These are phyloP conservation scores for Acleris cristana DNA, from an alignment of 2,888 invertebrate genomes.

Conservation along the genomic window DNA sequence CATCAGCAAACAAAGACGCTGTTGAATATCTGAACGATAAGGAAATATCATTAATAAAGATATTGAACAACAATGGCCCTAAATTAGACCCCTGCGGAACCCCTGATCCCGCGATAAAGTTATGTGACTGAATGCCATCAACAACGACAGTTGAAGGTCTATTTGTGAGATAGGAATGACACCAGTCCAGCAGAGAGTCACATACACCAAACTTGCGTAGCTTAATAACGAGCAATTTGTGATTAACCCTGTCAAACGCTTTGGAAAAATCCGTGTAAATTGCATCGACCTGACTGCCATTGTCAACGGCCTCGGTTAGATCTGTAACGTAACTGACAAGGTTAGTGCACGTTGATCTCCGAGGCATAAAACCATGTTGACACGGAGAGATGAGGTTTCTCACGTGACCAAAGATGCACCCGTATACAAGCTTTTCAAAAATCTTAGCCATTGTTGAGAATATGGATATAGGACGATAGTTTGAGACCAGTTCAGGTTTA, in stretches of 20 bases:
- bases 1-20: background rate
- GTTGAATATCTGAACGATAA: background rate
- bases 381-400: background rate
- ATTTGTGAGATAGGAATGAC: no score
- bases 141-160: background rate
- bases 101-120: background rate
- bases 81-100: constrained; percentile 6
- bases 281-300: constrained; percentile 19
- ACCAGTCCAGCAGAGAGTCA: background rate
- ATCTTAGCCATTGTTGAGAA: background rate
- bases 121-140: background rate
- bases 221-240: constrained; percentile 1
- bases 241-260: constrained; percentile 25
- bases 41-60: background rate
- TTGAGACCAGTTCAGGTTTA: background rate
- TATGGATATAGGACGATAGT: background rate
- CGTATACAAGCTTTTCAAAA: background rate
- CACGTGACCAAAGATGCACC: background rate
- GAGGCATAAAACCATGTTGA: constrained; percentile 1
- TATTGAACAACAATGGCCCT: background rate
- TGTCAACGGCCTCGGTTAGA: constrained; percentile 10
- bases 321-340: background rate
- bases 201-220: background rate
- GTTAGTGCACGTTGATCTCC: background rate
- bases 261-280: constrained; percentile 34